Conservation (phyloP, 2,797 vertebrate genomes). For the Glyptemys insculpta region DNA sequence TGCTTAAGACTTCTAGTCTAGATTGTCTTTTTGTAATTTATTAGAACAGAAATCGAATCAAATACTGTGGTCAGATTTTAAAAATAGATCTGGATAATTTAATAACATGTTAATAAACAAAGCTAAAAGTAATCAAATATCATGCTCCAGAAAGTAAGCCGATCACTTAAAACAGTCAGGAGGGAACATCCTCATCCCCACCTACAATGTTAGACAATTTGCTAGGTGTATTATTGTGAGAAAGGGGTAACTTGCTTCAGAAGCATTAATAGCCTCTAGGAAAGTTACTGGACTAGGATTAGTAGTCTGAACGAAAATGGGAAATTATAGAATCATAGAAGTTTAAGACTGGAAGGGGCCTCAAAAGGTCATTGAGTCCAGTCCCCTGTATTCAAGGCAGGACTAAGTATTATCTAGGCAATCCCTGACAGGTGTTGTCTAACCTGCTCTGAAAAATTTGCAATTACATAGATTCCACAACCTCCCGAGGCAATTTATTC, state of each 20-base stretch:
- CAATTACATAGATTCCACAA: too few relatives aligned
- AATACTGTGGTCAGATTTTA: not conserved
- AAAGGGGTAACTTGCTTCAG: not conserved
- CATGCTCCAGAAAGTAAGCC: not conserved
- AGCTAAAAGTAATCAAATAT: not conserved
- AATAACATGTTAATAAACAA: not conserved
- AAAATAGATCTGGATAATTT: not conserved
- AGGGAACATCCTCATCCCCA: not conserved
- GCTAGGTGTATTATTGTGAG: not conserved
- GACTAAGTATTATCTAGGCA: not conserved
- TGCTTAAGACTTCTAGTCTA: not conserved
- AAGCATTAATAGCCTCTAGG: not conserved
- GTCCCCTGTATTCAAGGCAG: not conserved
- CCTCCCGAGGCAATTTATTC: not conserved
- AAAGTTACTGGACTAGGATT: not conserved
- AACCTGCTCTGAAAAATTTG: not conserved
- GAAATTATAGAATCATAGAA: not conserved
- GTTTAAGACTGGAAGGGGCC: not conserved
- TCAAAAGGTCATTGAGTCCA: not conserved
- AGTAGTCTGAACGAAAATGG: not conserved
- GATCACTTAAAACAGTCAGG: not conserved
- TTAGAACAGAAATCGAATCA: not conserved
- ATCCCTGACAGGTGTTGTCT: not conserved
- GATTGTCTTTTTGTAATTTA: not conserved
- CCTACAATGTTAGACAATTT: not conserved